phyloP scores from a whole-genome alignment of 2,797 vertebrate species.

The Simalia tracyae region DNA sequence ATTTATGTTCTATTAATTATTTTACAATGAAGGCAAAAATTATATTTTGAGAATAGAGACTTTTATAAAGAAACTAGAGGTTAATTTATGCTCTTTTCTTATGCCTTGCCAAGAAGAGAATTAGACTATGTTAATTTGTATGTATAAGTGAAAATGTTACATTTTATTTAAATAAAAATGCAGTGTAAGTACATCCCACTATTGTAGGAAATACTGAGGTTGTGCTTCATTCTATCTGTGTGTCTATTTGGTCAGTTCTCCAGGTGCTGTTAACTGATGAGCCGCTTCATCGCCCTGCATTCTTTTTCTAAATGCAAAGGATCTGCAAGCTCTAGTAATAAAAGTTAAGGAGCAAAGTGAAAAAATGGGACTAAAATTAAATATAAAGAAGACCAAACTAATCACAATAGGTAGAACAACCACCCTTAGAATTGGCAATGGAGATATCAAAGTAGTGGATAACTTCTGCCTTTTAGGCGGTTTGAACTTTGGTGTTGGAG shows the following conservation, averaged over 20 bases:
- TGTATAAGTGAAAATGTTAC: neutral
- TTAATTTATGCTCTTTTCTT: neutral
- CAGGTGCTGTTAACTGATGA: neutral
- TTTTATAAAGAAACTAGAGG: neutral
- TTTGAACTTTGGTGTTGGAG: neutral
- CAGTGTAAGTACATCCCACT: neutral
- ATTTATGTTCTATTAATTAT: neutral
- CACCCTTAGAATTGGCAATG: neutral
- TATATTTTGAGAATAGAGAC: neutral
- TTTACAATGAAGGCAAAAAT: neutral
- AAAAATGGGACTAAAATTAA: neutral
- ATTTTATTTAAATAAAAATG: neutral
- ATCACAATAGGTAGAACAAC: neutral
- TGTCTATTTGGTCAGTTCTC: neutral
- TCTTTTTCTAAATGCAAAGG: neutral
- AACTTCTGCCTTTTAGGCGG: neutral
- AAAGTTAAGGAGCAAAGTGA: neutral
- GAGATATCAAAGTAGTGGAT: neutral
- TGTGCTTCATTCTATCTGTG: too few species aligned
- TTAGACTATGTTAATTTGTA: neutral
- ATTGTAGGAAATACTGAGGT: neutral
- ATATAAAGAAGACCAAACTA: neutral
- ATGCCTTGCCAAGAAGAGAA: neutral
- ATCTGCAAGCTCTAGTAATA: neutral
- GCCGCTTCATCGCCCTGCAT: neutral